Evolutionary conservation across 1,140 invertebrate species (phyloP), one percentile per base, ranked within the genome.

Genomic region (Brachionus angularis): DNA sequence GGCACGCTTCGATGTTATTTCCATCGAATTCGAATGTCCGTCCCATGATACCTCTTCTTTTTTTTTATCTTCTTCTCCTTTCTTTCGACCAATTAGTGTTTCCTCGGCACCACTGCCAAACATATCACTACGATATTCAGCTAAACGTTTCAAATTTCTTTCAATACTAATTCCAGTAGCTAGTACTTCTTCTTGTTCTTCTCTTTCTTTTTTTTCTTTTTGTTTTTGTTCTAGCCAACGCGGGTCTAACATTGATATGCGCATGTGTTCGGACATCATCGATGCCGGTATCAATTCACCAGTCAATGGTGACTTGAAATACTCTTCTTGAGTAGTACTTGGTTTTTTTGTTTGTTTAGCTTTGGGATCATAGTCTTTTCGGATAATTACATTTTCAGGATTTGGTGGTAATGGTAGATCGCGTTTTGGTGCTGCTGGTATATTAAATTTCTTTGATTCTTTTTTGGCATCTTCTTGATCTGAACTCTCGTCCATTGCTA

Each of bases 51-150:
- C 90, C 80, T 93, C 91, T 14, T 77, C 74, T 88, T 79, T 89
- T 89, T 74, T 86, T 86, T 73, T 87, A 47, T 88, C 80, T 89
- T 84, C 93, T 77, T 97, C 94, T 7, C 96, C 96, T 74, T 96
- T 92, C 81, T 98, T 99, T 83, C 96, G 94, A 86, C 96, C 96
- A 80, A 99, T 98, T 1, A 91, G 90, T 0, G 95, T 96, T 85
- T 98, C 96, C 80, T 98, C 94, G 42, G 76, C 78, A 73, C 95
- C 96, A 70, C 92, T 89, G 85, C 96, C 96, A 79, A 99, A 99
- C 82, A 99, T 99, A 86, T 99, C 96, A 2, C 96, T 97, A 89
- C 96, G 91, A 75, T 95, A 86, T 78, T 98, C 95, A 0, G 95
- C 96, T 73, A 99, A 84, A 76, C 94, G 88, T 79, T 96, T 96